Evolutionary conservation across 2,888 invertebrate genomes (phyloP), one percentile per base, ranked within the genome.

Genomic region (Cephus nigrinus): DNA sequence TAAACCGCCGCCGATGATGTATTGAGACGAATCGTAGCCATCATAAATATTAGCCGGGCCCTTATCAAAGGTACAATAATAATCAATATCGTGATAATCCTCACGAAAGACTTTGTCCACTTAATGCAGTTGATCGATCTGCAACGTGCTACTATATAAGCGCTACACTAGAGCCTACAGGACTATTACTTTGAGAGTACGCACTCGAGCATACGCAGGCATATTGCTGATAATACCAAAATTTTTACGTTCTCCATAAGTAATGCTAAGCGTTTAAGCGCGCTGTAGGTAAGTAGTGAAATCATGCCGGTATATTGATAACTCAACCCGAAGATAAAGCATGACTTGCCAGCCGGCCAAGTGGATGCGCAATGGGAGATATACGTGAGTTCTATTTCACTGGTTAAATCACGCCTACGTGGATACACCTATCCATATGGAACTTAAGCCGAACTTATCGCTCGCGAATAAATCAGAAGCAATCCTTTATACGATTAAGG

Each of bases 371-470:
- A 55, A 55, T 55, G 40, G 23, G 23, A 55, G 40, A 55, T 55
- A 55, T 23, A 55, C 40, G 40, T 55, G 40, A 55, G 23, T 55
- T 55, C 40, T 55, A 55, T 55, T 55, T 23, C 23, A 55, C 40
- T 55, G 40, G 40, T 55, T 55, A 55, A 55, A 55, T 55, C 40
- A 55, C 40, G 40, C 40, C 40, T 55, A 55, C 40, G 40, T 55
- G 40, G 40, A 55, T 55, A 55, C 40, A 55, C 40, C 40, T 55
- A 55, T 55, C 40, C 40, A 55, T 55, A 55, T 55, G 40, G 71
- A 71, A 32, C 71, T 31, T 71, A 71, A 71, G 71, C 71, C 71
- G 71, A 71, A 71, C 71, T 32, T 71, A 71, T 71, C 71, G 71
- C 30, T 71, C 32, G 71, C 71, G 71, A 71, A 71, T 71, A 71